A percentile compares a stretch with the other conserved stretches of the same genome.
Evolutionary conservation across 2,113 vertebrate genomes (phyloP).

Genomic region (Gallinago media): DNA sequence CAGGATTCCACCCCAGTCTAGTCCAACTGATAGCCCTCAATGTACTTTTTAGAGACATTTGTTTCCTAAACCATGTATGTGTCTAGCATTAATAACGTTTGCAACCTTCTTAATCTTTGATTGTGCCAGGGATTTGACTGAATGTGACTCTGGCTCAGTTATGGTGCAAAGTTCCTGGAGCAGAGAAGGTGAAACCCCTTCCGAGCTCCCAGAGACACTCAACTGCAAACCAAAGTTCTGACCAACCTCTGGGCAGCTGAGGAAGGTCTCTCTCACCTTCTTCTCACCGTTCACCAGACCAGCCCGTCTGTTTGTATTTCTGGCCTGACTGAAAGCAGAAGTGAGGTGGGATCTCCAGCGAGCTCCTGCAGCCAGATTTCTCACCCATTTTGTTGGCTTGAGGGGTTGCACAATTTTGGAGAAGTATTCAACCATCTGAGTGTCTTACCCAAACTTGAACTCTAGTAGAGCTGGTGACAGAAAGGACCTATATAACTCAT

Average conservation of each 20-base stretch:
- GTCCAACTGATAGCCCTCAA: neutral
- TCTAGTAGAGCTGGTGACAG: neutral
- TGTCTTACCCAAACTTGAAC: neutral
- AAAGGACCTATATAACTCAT: neutral
- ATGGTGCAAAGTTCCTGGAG: neutral
- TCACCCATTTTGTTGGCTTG: neutral
- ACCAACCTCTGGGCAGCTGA: neutral
- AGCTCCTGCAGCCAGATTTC: neutral
- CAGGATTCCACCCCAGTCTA: neutral
- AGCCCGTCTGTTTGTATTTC: neutral
- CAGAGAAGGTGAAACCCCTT: neutral
- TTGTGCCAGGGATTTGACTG: neutral
- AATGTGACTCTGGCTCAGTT: neutral
- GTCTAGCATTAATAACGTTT: neutral
- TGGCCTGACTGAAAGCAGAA: neutral
- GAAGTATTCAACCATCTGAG: neutral
- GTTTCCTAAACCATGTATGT: neutral
- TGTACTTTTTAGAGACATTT: neutral
- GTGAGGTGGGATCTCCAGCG: neutral
- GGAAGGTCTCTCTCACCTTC: no score
- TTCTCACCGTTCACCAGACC: neutral
- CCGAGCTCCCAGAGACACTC: neutral
- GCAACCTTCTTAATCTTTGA: neutral
- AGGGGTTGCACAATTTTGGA: neutral
- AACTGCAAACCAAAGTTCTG: fast-evolving